Evolutionary conservation across 2,888 invertebrate species (phyloP), one percentile per base, ranked within the genome.

Genomic region (Griposia aprilina): DNA sequence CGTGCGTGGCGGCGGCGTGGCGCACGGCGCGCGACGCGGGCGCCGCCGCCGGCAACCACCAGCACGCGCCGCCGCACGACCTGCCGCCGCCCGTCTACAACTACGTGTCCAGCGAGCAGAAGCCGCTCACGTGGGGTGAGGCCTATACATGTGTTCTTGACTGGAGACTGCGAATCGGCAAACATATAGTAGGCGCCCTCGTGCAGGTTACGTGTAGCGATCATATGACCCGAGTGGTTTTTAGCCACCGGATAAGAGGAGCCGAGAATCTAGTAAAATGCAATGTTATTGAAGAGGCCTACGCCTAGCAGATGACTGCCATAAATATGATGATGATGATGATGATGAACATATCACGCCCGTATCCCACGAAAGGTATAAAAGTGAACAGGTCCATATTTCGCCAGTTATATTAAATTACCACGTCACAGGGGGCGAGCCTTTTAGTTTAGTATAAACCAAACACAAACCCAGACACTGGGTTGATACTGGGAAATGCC

Each of bases 1-100:
- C 97, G 71, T 96, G 98, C 90, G 97, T 98, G 23, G 97, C 98
- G 0, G 95, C 98, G 1, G 98, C 98, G 0, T 98, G 98, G 97
- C 96, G 97, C 86, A 96, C 97, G 0, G 97, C 97, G 0, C 93
- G 94, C 60, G 95, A 95, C 65, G 93, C n/a, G 0, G 69, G 91
- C 81, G 93, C 93, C 41, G n/a, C 65, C 15, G 20, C n/a, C 1
- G 93, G 93, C 5, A 96, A 96, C 87, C 92, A 93, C 50, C 94
- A 95, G 74, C 94, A 93, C 20, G 95, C 95, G 0, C 94, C 95
- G 0, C 94, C 95, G 0, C 86, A 90, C 0, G 95, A 96, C 23
- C 88, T 93, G 0, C 91, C 93, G 0, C 96, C 96, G 0, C 97
- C 98, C 0, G 97, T 99, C 2, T 99, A 98, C 94, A 98, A 99